Evolutionary conservation across 2,113 vertebrate genomes (phyloP), one percentile per base, ranked within the genome.

Genomic region (Indicator indicator): DNA sequence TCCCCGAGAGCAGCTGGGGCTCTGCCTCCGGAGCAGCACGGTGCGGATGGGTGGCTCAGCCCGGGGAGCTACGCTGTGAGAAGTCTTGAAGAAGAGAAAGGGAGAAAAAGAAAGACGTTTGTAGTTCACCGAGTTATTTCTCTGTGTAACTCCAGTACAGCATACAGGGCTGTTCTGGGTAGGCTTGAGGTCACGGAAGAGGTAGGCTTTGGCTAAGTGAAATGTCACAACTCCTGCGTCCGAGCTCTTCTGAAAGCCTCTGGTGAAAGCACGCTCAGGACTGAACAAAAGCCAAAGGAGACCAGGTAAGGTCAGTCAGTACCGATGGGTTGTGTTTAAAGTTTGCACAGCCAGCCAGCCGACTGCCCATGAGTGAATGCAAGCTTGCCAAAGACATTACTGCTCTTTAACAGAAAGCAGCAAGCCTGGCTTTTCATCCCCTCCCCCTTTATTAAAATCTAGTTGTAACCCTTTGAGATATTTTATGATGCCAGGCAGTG

Each of bases 141-240:
- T 55, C n/a, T 44, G 77, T 14, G 40, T 44, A 32, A 33, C 62
- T 56, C 36, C 73, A 59, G 70, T 11, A 40, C 54, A 76, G 69
- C 86, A 71, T 9, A 46, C 72, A 52, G 15, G 23, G 48, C 40
- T 26, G 11, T 2, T 17, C 87, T 17, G 92, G 9, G 65, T 13
- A 52, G 48, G 44, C 68, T 33, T 44, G 38, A 72, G 68, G 38
- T 90, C 83, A 72, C 74, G 3, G 59, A 38, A 13, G 74, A 52
- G 33, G 8, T 14, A 33, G 46, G 1, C 60, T 33, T n/a, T 2
- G 70, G 91, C 90, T 58, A 88, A 85, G 83, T 89, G 97, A 89
- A 96, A 98, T 98, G 98, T 97, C 90, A 96, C 95, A 90, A n/a
- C 89, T 86, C 86, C 92, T 48, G 72, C 26, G 91, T 92, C 92